These are phyloP conservation scores for Heterotis niloticus DNA, from an alignment of 2,113 vertebrate species.

Conservation along the genomic window DNA sequence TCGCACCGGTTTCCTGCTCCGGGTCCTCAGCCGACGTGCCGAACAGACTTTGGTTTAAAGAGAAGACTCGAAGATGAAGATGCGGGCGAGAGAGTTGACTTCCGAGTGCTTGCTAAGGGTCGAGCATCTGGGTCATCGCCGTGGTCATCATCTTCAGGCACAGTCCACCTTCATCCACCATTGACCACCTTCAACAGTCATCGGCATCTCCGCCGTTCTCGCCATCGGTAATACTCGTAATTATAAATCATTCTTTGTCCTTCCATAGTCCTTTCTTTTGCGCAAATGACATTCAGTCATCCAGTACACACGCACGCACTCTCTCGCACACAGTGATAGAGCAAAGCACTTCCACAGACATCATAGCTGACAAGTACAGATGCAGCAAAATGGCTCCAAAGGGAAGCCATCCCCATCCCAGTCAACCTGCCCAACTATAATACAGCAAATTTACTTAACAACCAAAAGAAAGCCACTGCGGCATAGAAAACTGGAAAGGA, in stretches of 20 bases:
- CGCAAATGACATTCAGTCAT: not conserved
- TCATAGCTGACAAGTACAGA: too few relatives aligned
- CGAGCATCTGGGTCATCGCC: not conserved
- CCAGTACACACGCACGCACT: not conserved
- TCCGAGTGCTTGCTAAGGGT: not conserved
- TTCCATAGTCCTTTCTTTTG: not conserved
- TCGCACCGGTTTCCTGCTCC: too few relatives aligned
- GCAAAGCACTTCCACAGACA: too few relatives aligned
- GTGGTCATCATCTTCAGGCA: not conserved
- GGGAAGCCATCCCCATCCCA: not conserved
- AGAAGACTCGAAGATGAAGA: not conserved
- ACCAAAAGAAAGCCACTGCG: not conserved
- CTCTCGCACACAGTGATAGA: too few relatives aligned
- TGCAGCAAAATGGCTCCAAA: too few relatives aligned
- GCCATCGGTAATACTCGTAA: not conserved
- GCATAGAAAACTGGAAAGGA: not conserved
- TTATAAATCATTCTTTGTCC: not conserved
- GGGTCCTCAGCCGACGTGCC: not conserved
- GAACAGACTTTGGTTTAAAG: conserved; percentile 12
- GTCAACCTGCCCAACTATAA: not conserved
- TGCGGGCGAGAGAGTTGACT: not conserved
- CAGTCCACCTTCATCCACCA: not conserved
- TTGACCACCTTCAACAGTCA: not conserved
- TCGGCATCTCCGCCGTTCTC: not conserved
- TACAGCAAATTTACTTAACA: not conserved